Conservation (phyloP, 2,888 invertebrate species). For the Thymelicus sylvestris region DNA sequence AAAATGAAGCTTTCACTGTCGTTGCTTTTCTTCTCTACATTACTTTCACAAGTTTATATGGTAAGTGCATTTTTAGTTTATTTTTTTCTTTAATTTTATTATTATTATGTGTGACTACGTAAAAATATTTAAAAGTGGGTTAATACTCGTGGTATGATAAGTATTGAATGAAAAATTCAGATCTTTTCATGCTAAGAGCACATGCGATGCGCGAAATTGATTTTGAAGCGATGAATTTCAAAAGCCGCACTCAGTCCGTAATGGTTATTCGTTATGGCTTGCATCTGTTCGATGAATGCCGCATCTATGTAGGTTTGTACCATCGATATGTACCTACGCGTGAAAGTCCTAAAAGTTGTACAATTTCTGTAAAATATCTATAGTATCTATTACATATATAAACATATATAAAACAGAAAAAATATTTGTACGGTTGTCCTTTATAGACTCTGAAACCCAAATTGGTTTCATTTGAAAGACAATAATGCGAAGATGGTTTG, state of each 20-base stretch:
- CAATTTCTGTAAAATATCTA: too few species aligned
- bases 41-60: slow-evolving; percentile 42
- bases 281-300: background rate
- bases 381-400: too few species aligned
- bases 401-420: too few species aligned
- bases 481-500: too few species aligned
- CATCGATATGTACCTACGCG: too few species aligned
- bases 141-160: slow-evolving; percentile 1
- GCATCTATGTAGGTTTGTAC: background rate
- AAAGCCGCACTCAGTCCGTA: slow-evolving; percentile 17
- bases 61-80: slow-evolving; percentile 42
- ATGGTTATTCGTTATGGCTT: slow-evolving; percentile 17
- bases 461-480: too few species aligned
- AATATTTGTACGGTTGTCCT: too few species aligned
- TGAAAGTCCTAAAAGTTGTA: too few species aligned
- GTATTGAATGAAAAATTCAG: slow-evolving; percentile 29
- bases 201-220: slow-evolving; percentile 30
- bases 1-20: slow-evolving; percentile 43
- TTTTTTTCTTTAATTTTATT: too few species aligned
- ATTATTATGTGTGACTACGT: too few species aligned
- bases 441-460: too few species aligned
- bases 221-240: slow-evolving; percentile 23
- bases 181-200: slow-evolving; percentile 32
- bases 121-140: too few species aligned
- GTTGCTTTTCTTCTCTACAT: slow-evolving; percentile 41